Percentiles rank a stretch among this genome's conserved stretches.
These are phyloP conservation scores for Masnerella sp. DNA, from an alignment of 2,888 invertebrate species.

Conservation along the genomic window DNA sequence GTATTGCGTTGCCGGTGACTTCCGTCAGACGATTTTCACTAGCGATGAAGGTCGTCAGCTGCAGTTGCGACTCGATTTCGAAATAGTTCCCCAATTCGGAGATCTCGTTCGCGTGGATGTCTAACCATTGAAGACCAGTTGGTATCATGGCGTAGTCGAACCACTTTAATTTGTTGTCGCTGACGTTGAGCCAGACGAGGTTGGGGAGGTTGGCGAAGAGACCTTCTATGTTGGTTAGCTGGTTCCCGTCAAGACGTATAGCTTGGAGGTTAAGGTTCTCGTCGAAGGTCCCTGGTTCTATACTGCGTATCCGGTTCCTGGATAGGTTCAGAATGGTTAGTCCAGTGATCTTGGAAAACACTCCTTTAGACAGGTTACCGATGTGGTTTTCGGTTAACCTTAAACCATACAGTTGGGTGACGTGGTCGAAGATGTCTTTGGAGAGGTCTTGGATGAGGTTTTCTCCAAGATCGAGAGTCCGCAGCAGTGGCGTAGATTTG, in stretches of 20 bases:
- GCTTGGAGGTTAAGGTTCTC: slow-evolving; percentile 87
- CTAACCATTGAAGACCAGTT: slow-evolving; percentile 89
- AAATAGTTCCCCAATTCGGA: slow-evolving; percentile 90
- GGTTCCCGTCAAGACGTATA: slow-evolving; percentile 89
- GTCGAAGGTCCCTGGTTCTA: slow-evolving; percentile 88
- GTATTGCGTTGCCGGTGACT: slow-evolving; percentile 89
- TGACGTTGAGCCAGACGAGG: slow-evolving; percentile 91
- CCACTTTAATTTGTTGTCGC: slow-evolving; percentile 89
- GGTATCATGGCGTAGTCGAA: slow-evolving; percentile 93
- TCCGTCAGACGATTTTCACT: slow-evolving; percentile 89
- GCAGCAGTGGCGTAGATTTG: slow-evolving; percentile 86
- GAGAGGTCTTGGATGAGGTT: slow-evolving; percentile 89
- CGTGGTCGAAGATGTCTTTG: slow-evolving; percentile 88
- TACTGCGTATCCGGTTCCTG: slow-evolving; percentile 88
- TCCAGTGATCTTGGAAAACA: slow-evolving; percentile 87
- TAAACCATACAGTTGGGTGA: slow-evolving; percentile 89
- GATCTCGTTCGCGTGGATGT: slow-evolving; percentile 91
- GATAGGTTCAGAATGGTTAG: slow-evolving; percentile 91
- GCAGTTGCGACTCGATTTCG: slow-evolving; percentile 88
- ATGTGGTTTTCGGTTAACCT: slow-evolving; percentile 91
- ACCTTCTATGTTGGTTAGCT: slow-evolving; percentile 86
- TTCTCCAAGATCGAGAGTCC: slow-evolving; percentile 90
- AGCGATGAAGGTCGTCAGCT: slow-evolving; percentile 88
- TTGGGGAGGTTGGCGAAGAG: slow-evolving; percentile 89
- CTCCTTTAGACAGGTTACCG: slow-evolving; percentile 87